Conservation (phyloP, 2,888 invertebrate species). For the Schizotus pectinicornis region DNA sequence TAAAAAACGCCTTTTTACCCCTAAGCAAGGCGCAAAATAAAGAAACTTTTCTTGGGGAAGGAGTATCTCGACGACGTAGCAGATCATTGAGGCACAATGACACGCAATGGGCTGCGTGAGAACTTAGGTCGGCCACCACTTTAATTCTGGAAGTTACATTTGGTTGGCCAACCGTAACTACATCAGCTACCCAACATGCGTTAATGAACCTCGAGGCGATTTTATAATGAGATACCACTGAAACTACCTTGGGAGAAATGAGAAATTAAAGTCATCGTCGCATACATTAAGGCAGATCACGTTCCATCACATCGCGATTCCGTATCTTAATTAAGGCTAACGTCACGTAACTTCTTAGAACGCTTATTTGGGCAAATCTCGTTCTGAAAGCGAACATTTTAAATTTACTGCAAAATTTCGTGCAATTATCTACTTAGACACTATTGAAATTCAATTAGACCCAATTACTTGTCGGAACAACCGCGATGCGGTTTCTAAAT, state of each 20-base stretch:
- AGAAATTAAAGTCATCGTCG: constrained; percentile 32
- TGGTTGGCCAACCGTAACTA: constrained; percentile 35
- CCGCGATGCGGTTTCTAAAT: no score
- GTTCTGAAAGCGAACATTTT: no score
- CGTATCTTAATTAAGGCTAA: constrained; percentile 8
- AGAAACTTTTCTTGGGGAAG: no score
- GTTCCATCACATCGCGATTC: constrained; percentile 9
- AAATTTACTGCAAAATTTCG: no score
- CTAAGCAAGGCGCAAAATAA: not conserved
- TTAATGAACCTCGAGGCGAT: constrained; percentile 39
- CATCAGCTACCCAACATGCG: constrained; percentile 34
- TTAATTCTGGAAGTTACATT: constrained; percentile 34
- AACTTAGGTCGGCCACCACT: constrained; percentile 25
- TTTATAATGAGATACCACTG: constrained; percentile 36
- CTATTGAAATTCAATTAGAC: no score
- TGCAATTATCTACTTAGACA: no score
- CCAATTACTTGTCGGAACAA: no score
- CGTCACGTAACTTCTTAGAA: not conserved
- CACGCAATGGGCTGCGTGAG: constrained; percentile 36
- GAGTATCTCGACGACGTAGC: not conserved
- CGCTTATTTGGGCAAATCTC: no score
- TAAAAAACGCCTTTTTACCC: constrained; percentile 24
- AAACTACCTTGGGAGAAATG: constrained; percentile 28
- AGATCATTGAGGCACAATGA: constrained; percentile 25
- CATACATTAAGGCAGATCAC: constrained; percentile 4